Evolutionary conservation across 2,888 invertebrate genomes (phyloP), one percentile per base, ranked within the genome.

Genomic region (Drosophila borealis): DNA sequence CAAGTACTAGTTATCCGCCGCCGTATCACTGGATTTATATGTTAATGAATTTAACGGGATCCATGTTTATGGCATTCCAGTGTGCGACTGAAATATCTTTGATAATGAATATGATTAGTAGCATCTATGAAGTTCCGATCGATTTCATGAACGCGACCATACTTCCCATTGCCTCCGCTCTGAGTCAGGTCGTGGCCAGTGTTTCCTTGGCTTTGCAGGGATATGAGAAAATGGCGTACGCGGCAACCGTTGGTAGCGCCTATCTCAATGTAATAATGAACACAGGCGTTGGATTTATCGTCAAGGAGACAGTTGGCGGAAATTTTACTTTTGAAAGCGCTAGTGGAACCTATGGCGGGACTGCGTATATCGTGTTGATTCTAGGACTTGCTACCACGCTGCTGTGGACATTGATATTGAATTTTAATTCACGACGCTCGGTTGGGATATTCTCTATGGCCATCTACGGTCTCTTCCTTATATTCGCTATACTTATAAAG

Each of bases 1-100:
- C 76, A 0, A 53, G 55, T 1, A 80, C 69, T 2, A 55, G 50
- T 36, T 1, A 14, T 8, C 80, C 78, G 10, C 78, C 80, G 0
- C 0, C 8, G 2, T 78, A 78, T 55, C 78, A 79, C 42, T 50
- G 59, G 45, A 3, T 41, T 0, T 79, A 59, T 42, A 57, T 63
- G 2, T 42, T 68, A 2, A 44, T 78, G 37, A 77, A 65, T 19
- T 33, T 78, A 4, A 42, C 37, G 3, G 70, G 70, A 2, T 77
- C 75, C 2, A 67, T 65, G 59, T 67, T 70, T 11, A 5, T 70
- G 0, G 62, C 53, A 8, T 70, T 78, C 4, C 25, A 70, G 8
- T 75, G 76, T 25, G 60, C 76, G 1, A 37, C 57, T 11, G 78
- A 78, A 57, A 70, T 79, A n/a, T 54, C 68, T 29, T 42, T 59